Percentiles rank a stretch among this genome's conserved stretches.
Conservation (phyloP, 2,113 vertebrate genomes). For the Pyxicephalus adspersus region DNA sequence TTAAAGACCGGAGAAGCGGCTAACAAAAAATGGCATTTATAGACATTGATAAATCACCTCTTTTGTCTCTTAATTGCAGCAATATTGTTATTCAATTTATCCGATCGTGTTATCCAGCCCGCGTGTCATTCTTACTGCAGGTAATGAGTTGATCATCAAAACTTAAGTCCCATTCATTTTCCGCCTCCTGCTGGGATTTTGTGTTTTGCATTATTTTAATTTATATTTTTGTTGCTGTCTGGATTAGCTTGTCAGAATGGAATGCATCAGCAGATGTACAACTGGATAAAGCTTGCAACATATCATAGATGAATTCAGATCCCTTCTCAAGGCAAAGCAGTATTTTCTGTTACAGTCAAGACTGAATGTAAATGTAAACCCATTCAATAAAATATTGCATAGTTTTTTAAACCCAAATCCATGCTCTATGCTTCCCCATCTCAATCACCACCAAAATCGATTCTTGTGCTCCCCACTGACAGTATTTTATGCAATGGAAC, state of each 20-base stretch:
- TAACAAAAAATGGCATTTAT: slow-evolving; percentile 51
- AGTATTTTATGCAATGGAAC: no score
- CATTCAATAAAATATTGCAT: no score
- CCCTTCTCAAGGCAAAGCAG: not conserved
- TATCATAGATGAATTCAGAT: not conserved
- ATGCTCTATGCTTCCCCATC: no score
- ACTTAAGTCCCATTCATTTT: slow-evolving; percentile 41
- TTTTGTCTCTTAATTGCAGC: slow-evolving; percentile 54
- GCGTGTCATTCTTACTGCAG: slow-evolving; percentile 37
- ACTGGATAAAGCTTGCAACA: not conserved
- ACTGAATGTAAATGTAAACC: no score
- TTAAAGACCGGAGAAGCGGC: slow-evolving; percentile 42
- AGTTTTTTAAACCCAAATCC: no score
- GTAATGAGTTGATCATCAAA: slow-evolving; percentile 52
- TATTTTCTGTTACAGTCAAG: no score
- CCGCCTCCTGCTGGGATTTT: slow-evolving; percentile 25
- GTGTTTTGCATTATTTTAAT: slow-evolving; percentile 38
- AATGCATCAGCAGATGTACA: not conserved
- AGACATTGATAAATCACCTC: slow-evolving; percentile 54
- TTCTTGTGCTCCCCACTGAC: no score
- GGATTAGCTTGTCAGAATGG: slow-evolving; percentile 24
- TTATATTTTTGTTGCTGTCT: slow-evolving; percentile 16
- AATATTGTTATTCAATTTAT: slow-evolving; percentile 57
- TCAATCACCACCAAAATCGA: no score
- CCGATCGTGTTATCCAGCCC: slow-evolving; percentile 34